A percentile compares a stretch with the other conserved stretches of the same genome.
phyloP scores from a whole-genome alignment of 2,113 vertebrate species.

The Hiodon alosoides region DNA sequence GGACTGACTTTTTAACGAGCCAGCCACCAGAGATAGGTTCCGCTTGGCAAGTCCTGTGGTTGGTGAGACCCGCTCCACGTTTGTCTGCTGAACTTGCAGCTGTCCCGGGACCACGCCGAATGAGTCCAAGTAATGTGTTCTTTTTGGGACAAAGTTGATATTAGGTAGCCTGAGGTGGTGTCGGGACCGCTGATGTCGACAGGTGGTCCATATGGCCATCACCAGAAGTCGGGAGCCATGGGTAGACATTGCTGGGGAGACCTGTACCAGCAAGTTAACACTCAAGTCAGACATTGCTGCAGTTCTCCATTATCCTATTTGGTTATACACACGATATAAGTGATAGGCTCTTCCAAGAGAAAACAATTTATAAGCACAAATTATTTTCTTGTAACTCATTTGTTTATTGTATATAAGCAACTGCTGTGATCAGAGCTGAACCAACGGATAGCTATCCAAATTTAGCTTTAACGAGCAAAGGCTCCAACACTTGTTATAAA shows the following conservation, averaged over 20 bases:
- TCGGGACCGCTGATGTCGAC: constrained; percentile 8
- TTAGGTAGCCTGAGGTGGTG: background rate
- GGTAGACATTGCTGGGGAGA: constrained; percentile 15
- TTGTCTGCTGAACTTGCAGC: background rate
- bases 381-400: no score
- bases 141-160: background rate
- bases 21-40: constrained; percentile 37
- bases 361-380: no score
- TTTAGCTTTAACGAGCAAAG: no score
- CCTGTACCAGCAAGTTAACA: background rate
- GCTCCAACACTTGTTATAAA: no score
- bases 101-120: background rate
- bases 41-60: constrained; percentile 27
- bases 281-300: background rate
- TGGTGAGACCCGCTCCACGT: constrained; percentile 14
- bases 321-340: no score
- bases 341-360: no score
- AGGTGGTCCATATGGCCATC: background rate
- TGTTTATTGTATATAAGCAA: no score
- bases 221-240: constrained; percentile 27
- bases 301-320: no score
- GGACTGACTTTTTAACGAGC: constrained; percentile 42
- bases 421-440: no score
- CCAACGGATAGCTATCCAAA: no score
- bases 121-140: constrained; percentile 16